Evolutionary conservation across 2,797 vertebrate genomes (phyloP), one percentile per base, ranked within the genome.

Genomic region (Ctenochaetus hawaiiensis): DNA sequence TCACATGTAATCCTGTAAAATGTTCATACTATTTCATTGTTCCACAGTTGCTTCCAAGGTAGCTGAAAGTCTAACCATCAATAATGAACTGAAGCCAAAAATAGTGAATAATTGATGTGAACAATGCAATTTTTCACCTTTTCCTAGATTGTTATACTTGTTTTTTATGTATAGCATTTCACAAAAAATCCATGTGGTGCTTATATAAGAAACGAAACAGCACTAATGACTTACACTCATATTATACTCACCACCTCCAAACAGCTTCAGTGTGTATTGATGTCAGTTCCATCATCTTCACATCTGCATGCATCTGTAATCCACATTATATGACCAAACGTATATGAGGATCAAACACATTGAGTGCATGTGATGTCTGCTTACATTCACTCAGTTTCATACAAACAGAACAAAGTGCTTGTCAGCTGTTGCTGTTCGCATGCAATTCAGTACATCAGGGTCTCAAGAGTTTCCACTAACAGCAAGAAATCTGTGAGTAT

Each of bases 401-500:
- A 34, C 30, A 34, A 34, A 34, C 30, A 30, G 30, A 30, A 30
- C 30, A 34, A 6, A 7, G 30, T 34, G 30, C 6, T 34, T 7
- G 6, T 34, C 30, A 34, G 30, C 30, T 34, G 30, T 34, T 3
- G 3, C 30, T 34, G 30, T 34, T 34, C 6, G 6, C 30, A 30
- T 30, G 5, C 6, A 34, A 34, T 34, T 34, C 16, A 48, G 43
- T 30, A 22, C 9, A 71, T 37, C 8, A 9, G 1, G 30, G 22
- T 18, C 43, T 67, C 9, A 8, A 47, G 14, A 59, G 44, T 56
- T 20, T 62, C 47, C n/a, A 61, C 14, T 65, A 41, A 23, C 7
- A 39, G 37, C n/a, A 39, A 49, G 30, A 30, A 64, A 44, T 61
- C 52, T 74, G 1, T 8, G n/a, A n/a, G 44, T 43, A 72, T 11